These are phyloP conservation scores for Fragum fragum DNA, from an alignment of 2,888 invertebrate genomes.

Conservation along the genomic window DNA sequence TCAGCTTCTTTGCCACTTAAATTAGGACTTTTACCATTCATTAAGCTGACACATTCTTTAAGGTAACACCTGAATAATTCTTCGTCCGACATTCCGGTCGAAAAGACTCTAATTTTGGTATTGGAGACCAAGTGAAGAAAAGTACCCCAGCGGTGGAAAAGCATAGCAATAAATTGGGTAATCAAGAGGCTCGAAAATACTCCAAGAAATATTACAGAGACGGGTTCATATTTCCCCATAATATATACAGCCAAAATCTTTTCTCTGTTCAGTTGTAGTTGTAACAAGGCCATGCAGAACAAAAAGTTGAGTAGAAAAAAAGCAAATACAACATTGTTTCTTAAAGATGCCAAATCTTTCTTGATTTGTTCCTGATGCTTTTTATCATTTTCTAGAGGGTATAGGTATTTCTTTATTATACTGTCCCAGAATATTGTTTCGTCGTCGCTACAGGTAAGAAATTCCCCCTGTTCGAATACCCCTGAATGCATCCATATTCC, in stretches of 20 bases:
- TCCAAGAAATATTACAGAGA: slow-evolving; percentile 97
- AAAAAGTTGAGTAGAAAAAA: slow-evolving; percentile 97
- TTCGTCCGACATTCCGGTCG: slow-evolving; percentile 9
- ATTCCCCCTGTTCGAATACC: neutral
- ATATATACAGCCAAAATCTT: slow-evolving; percentile 90
- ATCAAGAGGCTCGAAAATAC: slow-evolving; percentile 98
- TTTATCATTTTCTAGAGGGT: slow-evolving; percentile 96
- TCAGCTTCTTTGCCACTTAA: neutral
- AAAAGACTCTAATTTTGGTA: neutral
- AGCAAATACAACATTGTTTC: slow-evolving; percentile 76
- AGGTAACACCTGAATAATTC: neutral
- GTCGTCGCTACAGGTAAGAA: slow-evolving; percentile 86
- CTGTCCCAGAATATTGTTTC: slow-evolving; percentile 98
- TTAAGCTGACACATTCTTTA: neutral
- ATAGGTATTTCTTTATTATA: slow-evolving; percentile 96
- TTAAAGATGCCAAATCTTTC: slow-evolving; percentile 62
- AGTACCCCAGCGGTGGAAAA: slow-evolving; percentile 99
- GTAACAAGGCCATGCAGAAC: slow-evolving; percentile 98
- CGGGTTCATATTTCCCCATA: slow-evolving; percentile 79
- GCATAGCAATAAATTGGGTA: slow-evolving; percentile 98
- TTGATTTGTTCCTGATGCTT: slow-evolving; percentile 86
- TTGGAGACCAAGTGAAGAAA: slow-evolving; percentile 98
- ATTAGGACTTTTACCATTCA: slow-evolving; percentile 21
- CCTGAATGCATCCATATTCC: slow-evolving; percentile 11
- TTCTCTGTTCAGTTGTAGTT: slow-evolving; percentile 92